Percentiles rank a stretch among this genome's conserved stretches.
phyloP scores from a whole-genome alignment of 2,888 invertebrate species.

The Drosophila paramelanica region DNA sequence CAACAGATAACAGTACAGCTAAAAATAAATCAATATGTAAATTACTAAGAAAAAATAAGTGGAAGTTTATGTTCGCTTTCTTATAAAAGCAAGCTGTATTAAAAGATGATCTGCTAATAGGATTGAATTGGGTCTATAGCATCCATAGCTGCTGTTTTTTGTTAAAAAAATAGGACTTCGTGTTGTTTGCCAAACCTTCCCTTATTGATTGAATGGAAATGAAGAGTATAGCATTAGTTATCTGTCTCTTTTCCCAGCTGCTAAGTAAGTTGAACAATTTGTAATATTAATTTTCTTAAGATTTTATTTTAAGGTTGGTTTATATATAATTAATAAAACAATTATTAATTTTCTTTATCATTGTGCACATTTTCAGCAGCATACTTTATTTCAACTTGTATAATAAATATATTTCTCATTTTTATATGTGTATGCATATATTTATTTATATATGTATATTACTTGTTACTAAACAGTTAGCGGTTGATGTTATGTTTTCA shows the following conservation, averaged over 20 bases:
- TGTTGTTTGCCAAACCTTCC: background rate
- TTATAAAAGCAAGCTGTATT: too few species aligned
- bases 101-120: too few species aligned
- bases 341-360: slow-evolving; percentile 27
- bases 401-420: slow-evolving; percentile 62
- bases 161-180: too few species aligned
- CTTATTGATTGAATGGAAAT: background rate
- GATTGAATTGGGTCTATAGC: too few species aligned
- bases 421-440: slow-evolving; percentile 18
- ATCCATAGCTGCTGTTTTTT: too few species aligned
- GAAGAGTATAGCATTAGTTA: slow-evolving; percentile 8
- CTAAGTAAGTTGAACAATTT: background rate
- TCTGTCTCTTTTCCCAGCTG: background rate
- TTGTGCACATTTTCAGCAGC: slow-evolving; percentile 65
- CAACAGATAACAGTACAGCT: too few species aligned
- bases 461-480: slow-evolving; percentile 14
- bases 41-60: too few species aligned
- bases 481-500: slow-evolving; percentile 30
- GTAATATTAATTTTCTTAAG: too few species aligned
- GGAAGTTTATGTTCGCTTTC: too few species aligned
- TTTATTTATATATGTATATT: slow-evolving; percentile 17
- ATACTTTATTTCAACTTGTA: slow-evolving; percentile 53
- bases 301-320: background rate
- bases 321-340: background rate
- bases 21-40: too few species aligned